phyloP scores from a whole-genome alignment of 2,888 invertebrate species.

The Strigamia maritima region DNA sequence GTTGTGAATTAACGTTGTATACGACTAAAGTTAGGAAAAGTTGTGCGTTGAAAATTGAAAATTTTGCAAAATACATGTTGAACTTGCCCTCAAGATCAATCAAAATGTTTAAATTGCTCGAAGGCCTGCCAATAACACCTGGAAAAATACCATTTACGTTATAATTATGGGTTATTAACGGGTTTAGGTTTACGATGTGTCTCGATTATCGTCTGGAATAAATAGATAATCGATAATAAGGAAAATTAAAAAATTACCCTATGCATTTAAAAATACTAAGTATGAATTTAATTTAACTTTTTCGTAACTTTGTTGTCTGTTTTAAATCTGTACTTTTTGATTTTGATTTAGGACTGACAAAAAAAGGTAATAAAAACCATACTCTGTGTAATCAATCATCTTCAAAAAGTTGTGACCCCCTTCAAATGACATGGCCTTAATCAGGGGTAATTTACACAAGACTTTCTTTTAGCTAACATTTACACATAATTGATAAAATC shows the following conservation, averaged over 20 bases:
- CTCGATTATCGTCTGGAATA: neutral
- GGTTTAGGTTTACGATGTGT: neutral
- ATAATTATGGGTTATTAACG: neutral
- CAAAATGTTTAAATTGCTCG: neutral
- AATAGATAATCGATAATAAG: neutral
- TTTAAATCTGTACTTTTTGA: neutral
- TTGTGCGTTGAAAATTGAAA: neutral
- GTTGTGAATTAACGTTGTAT: no score
- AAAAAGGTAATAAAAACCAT: conserved; percentile 20
- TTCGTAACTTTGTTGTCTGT: neutral
- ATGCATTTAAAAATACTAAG: neutral
- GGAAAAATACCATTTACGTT: neutral
- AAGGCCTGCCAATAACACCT: conserved; percentile 19
- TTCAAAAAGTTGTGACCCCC: conserved; percentile 15
- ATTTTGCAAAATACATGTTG: neutral
- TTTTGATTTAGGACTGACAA: conserved; percentile 11
- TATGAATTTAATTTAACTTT: neutral
- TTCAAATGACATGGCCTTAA: neutral
- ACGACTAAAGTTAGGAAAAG: no score
- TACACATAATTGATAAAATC: neutral
- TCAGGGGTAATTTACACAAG: conserved; percentile 12
- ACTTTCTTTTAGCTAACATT: neutral
- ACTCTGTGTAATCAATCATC: conserved; percentile 17
- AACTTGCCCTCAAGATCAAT: neutral
- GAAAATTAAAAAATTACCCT: neutral